Percentiles rank a stretch among this genome's conserved stretches.
Conservation (phyloP, 2,888 invertebrate species). For the Napeogenes sylphis region DNA sequence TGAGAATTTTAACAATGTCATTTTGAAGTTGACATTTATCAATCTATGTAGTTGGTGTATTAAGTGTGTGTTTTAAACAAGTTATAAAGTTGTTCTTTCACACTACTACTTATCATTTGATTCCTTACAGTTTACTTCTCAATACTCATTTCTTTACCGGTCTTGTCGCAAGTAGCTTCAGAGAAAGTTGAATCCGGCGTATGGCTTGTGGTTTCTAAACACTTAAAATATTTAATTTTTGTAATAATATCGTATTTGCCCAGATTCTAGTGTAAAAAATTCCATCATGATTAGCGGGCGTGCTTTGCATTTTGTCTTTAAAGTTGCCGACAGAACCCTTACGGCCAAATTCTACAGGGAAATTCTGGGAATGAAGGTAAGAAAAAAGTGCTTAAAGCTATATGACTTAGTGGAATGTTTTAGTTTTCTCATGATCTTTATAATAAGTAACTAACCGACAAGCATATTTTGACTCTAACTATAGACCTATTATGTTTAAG, state of each 20-base stretch:
- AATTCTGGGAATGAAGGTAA: conserved; percentile 96
- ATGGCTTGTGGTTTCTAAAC: too few relatives aligned
- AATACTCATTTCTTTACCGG: too few relatives aligned
- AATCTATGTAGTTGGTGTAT: not conserved
- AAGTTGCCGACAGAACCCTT: conserved; percentile 91
- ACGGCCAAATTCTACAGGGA: conserved; percentile 93
- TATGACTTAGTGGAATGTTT: too few relatives aligned
- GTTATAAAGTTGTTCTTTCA: too few relatives aligned
- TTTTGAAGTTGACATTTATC: conserved; percentile 13
- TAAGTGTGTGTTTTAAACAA: too few relatives aligned
- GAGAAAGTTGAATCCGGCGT: too few relatives aligned
- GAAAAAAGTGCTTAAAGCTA: conserved; percentile 21
- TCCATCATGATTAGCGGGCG: conserved; percentile 81
- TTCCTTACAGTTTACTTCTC: too few relatives aligned
- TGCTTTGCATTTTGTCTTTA: conserved; percentile 97
- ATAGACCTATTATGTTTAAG: too few relatives aligned
- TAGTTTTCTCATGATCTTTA: too few relatives aligned
- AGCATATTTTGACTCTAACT: too few relatives aligned
- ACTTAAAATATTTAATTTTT: not conserved
- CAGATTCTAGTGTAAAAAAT: conserved; percentile 1
- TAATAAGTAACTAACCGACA: conserved; percentile 2
- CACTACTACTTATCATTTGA: too few relatives aligned
- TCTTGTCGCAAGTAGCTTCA: too few relatives aligned
- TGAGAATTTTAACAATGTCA: conserved; percentile 8
- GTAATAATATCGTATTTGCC: not conserved